Evolutionary conservation across 2,888 invertebrate species (phyloP), one percentile per base, ranked within the genome.

Genomic region (Eumacrocentrus americanus): DNA sequence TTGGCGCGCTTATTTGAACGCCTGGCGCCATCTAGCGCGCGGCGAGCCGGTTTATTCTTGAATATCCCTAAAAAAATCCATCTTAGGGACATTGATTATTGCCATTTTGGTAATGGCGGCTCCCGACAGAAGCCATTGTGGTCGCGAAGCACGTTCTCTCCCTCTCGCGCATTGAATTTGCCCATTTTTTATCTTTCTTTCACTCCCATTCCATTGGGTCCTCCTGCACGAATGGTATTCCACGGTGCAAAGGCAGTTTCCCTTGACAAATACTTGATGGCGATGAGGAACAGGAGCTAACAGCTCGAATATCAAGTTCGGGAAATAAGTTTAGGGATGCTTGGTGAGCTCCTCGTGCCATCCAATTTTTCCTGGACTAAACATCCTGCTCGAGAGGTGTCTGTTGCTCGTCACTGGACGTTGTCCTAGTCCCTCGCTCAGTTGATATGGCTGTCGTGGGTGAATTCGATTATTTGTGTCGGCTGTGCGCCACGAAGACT

Each of bases 401-500:
- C 22, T 12, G 12, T 25, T 1, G 7, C 12, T 46, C 11, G 2
- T 23, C 11, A 22, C 12, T 5, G n/a, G n/a, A n/a, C n/a, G n/a
- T n/a, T n/a, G n/a, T n/a, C n/a, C n/a, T n/a, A n/a, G n/a, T n/a
- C n/a, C n/a, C n/a, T n/a, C n/a, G n/a, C n/a, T n/a, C n/a, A n/a
- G n/a, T n/a, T n/a, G n/a, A n/a, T 57, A 70, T 69, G 65, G 68
- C 72, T 29, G 72, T 74, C 58, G 70, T 78, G 42, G 74, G 75
- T 62, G 79, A 79, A 67, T 75, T 80, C 51, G 73, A 79, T 70
- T 80, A 82, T 60, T 65, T 83, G 50, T 83, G 83, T 67, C 77
- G 83, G 51, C 67, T 82, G 9, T 83, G 83, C 65, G 82, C 81
- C 23, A 69, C 79, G 3, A 82, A 82, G 67, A 81, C 81, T 18